These are phyloP conservation scores for Callorhinus ursinus DNA, from an alignment of 2,113 vertebrate genomes.

Conservation along the genomic window DNA sequence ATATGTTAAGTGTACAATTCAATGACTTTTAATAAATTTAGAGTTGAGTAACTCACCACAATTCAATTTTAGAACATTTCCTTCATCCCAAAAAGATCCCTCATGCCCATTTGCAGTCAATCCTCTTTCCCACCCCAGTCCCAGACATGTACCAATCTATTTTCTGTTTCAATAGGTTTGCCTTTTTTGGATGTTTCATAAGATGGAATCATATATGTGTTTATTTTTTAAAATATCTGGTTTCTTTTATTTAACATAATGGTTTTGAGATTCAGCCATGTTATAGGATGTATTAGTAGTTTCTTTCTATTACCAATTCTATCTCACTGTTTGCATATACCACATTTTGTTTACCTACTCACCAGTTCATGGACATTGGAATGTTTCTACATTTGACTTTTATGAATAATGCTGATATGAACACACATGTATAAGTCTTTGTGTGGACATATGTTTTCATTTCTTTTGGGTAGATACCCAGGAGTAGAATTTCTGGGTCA, in stretches of 20 bases:
- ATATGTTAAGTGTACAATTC: not conserved
- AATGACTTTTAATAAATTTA: slow-evolving; percentile 27
- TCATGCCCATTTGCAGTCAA: not conserved
- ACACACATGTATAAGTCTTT: not conserved
- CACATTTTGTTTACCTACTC: not conserved
- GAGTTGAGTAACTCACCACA: not conserved
- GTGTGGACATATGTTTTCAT: not conserved
- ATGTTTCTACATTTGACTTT: not conserved
- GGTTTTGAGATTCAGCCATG: not conserved
- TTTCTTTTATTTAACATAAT: not conserved
- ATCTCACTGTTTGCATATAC: not conserved
- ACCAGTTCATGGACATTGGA: not conserved
- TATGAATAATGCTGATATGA: slow-evolving; percentile 9
- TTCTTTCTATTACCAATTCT: not conserved
- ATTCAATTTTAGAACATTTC: slow-evolving; percentile 48
- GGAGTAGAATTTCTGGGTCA: not conserved
- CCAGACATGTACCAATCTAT: not conserved
- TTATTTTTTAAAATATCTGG: not conserved
- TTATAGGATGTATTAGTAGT: not conserved
- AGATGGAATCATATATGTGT: slow-evolving; percentile 22
- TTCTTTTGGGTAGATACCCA: not conserved
- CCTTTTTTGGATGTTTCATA: slow-evolving; percentile 44
- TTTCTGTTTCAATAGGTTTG: not conserved
- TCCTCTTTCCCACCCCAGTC: not conserved
- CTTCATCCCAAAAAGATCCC: not conserved